phyloP scores from a whole-genome alignment of 2,888 invertebrate species.

The Marasmarcha lunaedactyla region DNA sequence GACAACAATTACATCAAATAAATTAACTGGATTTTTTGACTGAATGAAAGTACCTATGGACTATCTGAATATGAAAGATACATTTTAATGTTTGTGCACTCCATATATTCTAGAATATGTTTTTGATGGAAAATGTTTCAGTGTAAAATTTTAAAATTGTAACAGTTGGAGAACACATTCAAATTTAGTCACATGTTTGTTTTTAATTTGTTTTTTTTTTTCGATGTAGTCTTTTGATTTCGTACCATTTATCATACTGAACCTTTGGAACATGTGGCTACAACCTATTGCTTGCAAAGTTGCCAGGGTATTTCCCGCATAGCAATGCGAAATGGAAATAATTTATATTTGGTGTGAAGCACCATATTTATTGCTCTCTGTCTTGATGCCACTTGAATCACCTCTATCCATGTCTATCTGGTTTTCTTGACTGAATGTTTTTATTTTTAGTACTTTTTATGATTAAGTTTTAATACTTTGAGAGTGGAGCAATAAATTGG shows the following conservation, averaged over 20 bases:
- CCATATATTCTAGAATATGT: slow-evolving; percentile 15
- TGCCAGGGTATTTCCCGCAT: slow-evolving; percentile 15
- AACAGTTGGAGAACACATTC: slow-evolving; percentile 65
- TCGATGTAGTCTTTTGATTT: slow-evolving; percentile 24
- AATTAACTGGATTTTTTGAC: no score
- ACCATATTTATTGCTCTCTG: slow-evolving; percentile 35
- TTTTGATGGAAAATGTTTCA: no score
- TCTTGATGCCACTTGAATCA: slow-evolving; percentile 13
- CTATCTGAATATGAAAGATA: no score
- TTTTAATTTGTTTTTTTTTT: slow-evolving; percentile 35
- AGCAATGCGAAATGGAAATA: slow-evolving; percentile 31
- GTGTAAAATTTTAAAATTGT: no score
- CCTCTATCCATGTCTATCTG: no score
- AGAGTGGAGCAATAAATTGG: slow-evolving; percentile 32
- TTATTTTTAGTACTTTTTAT: no score
- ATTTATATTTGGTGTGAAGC: slow-evolving; percentile 15
- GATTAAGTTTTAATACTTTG: no score
- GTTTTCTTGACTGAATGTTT: no score
- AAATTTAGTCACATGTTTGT: slow-evolving; percentile 66
- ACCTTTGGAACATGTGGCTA: slow-evolving; percentile 66
- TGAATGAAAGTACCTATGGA: no score
- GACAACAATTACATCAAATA: no score
- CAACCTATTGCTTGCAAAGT: slow-evolving; percentile 47
- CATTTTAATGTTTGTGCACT: slow-evolving; percentile 53
- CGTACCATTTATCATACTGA: slow-evolving; percentile 16